These are phyloP conservation scores for Aricia artaxerxes DNA, from an alignment of 2,888 invertebrate genomes.

Conservation along the genomic window DNA sequence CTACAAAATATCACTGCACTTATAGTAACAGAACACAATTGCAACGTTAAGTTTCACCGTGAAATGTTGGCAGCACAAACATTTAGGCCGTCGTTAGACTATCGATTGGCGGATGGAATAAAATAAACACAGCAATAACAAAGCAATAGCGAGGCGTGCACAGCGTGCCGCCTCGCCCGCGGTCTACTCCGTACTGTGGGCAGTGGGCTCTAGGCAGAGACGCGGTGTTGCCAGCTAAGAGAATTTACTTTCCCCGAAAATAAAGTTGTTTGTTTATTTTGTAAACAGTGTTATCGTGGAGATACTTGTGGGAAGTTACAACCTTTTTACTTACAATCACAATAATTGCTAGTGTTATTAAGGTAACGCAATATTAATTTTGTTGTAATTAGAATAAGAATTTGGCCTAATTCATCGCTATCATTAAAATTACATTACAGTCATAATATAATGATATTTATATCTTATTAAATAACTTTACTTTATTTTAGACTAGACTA, in stretches of 20 bases:
- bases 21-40: slow-evolving; percentile 64
- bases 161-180: slow-evolving; percentile 78
- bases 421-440: no score
- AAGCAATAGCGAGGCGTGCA: slow-evolving; percentile 76
- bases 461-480: no score
- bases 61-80: slow-evolving; percentile 42
- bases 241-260: neutral
- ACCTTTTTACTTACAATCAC: neutral
- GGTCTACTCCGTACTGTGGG: slow-evolving; percentile 68
- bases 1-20: slow-evolving; percentile 66
- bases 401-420: no score
- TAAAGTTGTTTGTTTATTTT: neutral
- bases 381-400: no score
- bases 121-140: slow-evolving; percentile 72
- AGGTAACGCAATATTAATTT: no score
- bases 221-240: slow-evolving; percentile 15
- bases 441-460: no score
- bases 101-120: slow-evolving; percentile 71
- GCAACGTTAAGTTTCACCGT: slow-evolving; percentile 34
- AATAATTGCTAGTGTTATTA: no score
- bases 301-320: neutral
- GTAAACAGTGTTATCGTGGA: neutral
- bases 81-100: slow-evolving; percentile 61
- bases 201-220: slow-evolving; percentile 3
- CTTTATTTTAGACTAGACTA: no score